phyloP scores from a whole-genome alignment of 2,888 invertebrate genomes.

The Pycnomerus fuliginosus region DNA sequence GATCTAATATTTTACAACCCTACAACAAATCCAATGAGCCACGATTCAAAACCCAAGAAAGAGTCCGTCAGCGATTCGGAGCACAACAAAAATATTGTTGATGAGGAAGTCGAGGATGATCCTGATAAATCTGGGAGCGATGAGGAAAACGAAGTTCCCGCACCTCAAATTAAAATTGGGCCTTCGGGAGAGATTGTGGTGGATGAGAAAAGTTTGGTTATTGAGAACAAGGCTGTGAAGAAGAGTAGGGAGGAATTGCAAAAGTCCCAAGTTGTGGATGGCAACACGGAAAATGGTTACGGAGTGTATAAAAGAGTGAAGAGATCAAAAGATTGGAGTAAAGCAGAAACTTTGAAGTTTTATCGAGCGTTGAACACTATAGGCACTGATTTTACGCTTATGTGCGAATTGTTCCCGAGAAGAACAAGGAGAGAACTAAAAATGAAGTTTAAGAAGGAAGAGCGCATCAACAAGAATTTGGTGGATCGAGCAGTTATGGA shows the following conservation, averaged over 20 bases:
- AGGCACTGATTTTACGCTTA: conserved; percentile 91
- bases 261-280: conserved; percentile 64
- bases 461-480: conserved; percentile 69
- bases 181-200: conserved; percentile 82
- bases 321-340: conserved; percentile 73
- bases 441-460: conserved; percentile 91
- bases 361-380: conserved; percentile 86
- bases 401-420: conserved; percentile 77
- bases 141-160: conserved; percentile 59
- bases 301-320: conserved; percentile 68
- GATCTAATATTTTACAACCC: conserved; percentile 94
- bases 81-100: conserved; percentile 5
- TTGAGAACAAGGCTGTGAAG: conserved; percentile 69
- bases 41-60: conserved; percentile 44
- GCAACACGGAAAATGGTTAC: conserved; percentile 56
- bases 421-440: conserved; percentile 82
- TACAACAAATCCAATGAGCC: conserved; percentile 68
- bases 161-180: conserved; percentile 83
- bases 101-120: conserved; percentile 21
- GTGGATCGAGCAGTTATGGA: conserved; percentile 75
- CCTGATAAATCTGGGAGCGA: conserved; percentile 26
- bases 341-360: conserved; percentile 83
- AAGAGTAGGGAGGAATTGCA: conserved; percentile 64
- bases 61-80: conserved; percentile 8
- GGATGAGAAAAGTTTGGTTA: conserved; percentile 81